Base-by-base conservation (phyloP, 2,888 invertebrate genomes). In the Brachyopa scutellaris region DNA sequence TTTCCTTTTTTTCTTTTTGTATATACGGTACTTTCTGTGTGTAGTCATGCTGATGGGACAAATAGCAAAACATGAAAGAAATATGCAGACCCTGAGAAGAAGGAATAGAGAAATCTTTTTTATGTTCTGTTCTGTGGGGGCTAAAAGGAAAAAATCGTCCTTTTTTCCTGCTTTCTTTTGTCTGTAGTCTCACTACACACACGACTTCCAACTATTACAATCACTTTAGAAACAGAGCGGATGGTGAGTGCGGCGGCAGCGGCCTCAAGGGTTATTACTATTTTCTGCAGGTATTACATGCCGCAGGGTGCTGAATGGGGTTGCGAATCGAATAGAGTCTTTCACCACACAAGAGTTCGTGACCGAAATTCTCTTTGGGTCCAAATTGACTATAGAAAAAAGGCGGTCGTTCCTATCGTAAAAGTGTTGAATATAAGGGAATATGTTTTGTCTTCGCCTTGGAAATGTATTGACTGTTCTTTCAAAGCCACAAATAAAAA, bases 141-240 rank as follows among this genome's bases (percentile, higher is more conserved):
- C 76, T 69, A 67, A 76, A 80, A 70, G 69, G 51, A 74, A 69
- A 74, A 69, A 51, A 70, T 69, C 72, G 69, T 80, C 40, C 51
- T 31, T 42, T 69, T 62, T 15, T 23, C 40, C 11, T 57, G 13
- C 9, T 47, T 23, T 31, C 42, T 53, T 36, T 49, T 67, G 74
- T 61, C 49, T 53, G 47, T 40, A 66, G 66, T 67, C 26, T 26
- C 62, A 57, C 17, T 67, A 19, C 64, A 57, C 47, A 73, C 29
- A 74, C 49, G 57, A 57, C 38, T 23, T 17, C 33, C n/a, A 33
- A 69, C 80, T 70, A 69, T 74, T 64, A 76, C 80, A 76, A 80
- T 80, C 69, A 76, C 76, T 80, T 80, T 59, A 45, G 57, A 38
- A 47, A 11, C 47, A 62, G 57, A 64, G 13, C 51, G 23, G 6